Evolutionary conservation across 2,797 vertebrate genomes (phyloP).

Genomic region (Falco concolor): DNA sequence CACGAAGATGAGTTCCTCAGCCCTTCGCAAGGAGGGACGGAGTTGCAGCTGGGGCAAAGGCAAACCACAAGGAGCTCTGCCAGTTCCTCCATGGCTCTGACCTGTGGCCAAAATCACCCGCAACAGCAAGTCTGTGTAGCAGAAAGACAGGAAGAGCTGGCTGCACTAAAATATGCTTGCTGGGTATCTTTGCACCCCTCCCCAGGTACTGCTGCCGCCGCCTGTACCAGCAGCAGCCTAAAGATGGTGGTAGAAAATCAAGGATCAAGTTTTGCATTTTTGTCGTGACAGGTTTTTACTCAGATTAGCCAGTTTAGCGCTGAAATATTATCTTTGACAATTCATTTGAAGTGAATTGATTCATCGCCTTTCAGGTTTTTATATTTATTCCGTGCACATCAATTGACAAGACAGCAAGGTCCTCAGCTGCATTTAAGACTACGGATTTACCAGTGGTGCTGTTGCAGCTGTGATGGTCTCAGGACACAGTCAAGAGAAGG

Average conservation of each 20-base stretch:
- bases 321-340: not conserved
- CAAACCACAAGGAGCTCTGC: not conserved
- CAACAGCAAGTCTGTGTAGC: not conserved
- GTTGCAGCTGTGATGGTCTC: not conserved
- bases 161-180: accelerated
- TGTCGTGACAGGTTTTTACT: not conserved
- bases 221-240: not conserved
- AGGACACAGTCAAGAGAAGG: not conserved
- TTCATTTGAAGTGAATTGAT: not conserved
- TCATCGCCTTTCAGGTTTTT: not conserved
- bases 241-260: conserved; percentile 7
- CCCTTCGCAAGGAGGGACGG: not conserved
- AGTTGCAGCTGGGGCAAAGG: not conserved
- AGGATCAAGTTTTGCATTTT: not conserved
- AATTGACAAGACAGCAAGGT: not conserved
- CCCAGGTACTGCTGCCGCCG: accelerated
- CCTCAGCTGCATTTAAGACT: not conserved
- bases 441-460: not conserved
- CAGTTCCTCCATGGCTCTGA: accelerated
- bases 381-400: not conserved
- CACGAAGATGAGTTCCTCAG: not conserved
- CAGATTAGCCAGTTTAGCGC: not conserved
- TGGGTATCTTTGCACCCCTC: not conserved
- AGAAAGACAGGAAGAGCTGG: not conserved
- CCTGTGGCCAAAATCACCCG: not conserved